A percentile compares a stretch with the other conserved stretches of the same genome.
These are phyloP conservation scores for Geococcyx californianus DNA, from an alignment of 2,113 vertebrate genomes.

Conservation along the genomic window DNA sequence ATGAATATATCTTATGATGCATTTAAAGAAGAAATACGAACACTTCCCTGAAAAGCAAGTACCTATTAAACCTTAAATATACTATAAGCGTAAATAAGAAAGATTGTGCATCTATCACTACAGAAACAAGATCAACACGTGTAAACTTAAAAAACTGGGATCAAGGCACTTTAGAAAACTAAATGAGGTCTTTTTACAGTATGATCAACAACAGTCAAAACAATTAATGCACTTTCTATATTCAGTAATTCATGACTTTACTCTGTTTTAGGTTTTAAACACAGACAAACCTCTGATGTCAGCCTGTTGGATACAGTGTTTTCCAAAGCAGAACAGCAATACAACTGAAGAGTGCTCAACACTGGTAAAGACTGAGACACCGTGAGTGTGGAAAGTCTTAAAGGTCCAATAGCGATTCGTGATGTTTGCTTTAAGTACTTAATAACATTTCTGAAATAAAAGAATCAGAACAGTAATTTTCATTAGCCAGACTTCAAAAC, in stretches of 20 bases:
- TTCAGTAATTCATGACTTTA: neutral
- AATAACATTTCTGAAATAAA: slow-evolving; percentile 80
- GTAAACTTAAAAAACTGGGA: neutral
- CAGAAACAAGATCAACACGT: neutral
- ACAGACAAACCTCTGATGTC: slow-evolving; percentile 80
- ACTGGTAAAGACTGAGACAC: slow-evolving; percentile 88
- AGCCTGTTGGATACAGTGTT: slow-evolving; percentile 87
- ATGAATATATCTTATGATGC: neutral
- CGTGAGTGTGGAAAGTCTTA: slow-evolving; percentile 90
- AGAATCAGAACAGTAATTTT: neutral
- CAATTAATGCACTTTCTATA: neutral
- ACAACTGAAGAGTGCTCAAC: slow-evolving; percentile 88
- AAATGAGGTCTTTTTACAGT: neutral
- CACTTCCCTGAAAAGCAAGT: neutral
- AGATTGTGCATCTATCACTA: neutral
- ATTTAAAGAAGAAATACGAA: neutral
- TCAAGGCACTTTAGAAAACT: neutral
- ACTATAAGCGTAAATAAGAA: neutral
- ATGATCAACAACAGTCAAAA: neutral
- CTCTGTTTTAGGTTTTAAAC: neutral
- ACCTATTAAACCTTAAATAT: neutral
- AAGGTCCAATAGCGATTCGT: slow-evolving; percentile 88
- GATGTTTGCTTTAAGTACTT: slow-evolving; percentile 95
- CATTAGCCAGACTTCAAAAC: neutral
- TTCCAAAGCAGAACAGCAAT: slow-evolving; percentile 89